Percentiles rank a stretch among this genome's conserved stretches.
These are phyloP conservation scores for Drosophila mauritiana DNA, from an alignment of 1,140 invertebrate genomes.

Conservation along the genomic window DNA sequence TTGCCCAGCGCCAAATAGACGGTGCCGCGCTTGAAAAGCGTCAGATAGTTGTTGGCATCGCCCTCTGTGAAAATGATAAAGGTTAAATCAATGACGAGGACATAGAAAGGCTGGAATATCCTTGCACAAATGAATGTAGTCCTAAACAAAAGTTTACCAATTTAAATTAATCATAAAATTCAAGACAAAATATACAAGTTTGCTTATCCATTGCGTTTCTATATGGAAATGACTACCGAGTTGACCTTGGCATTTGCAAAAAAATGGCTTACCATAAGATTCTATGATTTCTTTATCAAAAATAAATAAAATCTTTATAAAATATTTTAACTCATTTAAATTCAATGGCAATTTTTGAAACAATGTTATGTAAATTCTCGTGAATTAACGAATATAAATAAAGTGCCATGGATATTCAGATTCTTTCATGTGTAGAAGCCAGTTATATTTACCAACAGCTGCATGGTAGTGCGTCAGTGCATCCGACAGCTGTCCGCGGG, in stretches of 20 bases:
- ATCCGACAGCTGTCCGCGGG: constrained; percentile 96
- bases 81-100: not conserved
- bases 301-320: not conserved
- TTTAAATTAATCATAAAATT: not conserved
- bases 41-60: constrained; percentile 98
- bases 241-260: not conserved
- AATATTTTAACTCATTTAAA: not conserved
- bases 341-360: not conserved
- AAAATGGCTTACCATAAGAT: not conserved
- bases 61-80: constrained; percentile 89
- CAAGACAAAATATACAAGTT: not conserved
- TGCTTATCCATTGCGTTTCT: not conserved
- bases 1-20: constrained; percentile 98
- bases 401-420: not conserved
- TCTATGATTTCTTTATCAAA: not conserved
- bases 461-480: constrained; percentile 99
- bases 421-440: not conserved
- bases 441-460: constrained; percentile 91
- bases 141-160: not conserved
- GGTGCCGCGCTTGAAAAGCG: constrained; percentile 97
- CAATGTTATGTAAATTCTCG: not conserved
- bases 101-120: not conserved
- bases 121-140: not conserved
- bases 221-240: not conserved
- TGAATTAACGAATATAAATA: not conserved